Conservation (phyloP, 92 coral and sea anemone species). For the Palythoa grandiflora region DNA sequence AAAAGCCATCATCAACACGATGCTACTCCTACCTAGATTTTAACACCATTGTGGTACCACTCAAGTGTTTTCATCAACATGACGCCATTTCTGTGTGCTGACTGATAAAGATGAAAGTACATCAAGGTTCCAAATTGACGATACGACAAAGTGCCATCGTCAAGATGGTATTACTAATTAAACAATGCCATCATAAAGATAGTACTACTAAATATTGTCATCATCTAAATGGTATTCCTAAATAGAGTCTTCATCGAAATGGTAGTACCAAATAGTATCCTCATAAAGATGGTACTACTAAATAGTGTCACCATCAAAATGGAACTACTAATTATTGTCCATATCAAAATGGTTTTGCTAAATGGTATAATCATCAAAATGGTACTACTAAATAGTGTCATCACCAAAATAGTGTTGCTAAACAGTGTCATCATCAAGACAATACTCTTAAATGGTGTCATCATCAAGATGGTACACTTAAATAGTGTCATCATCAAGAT, state of each 20-base stretch:
- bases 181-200: not conserved
- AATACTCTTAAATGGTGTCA: not conserved
- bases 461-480: slow-evolving; percentile 20
- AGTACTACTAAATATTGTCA: too few relatives aligned
- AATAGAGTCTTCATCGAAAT: too few relatives aligned
- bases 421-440: not conserved
- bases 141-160: too few relatives aligned
- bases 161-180: too few relatives aligned
- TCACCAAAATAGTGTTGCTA: too few relatives aligned
- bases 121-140: not conserved
- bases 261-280: too few relatives aligned
- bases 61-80: not conserved
- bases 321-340: not conserved
- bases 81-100: too few relatives aligned
- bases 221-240: too few relatives aligned
- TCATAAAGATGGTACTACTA: too few relatives aligned
- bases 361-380: not conserved
- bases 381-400: not conserved
- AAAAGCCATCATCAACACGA: too few relatives aligned
- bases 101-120: not conserved
- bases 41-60: not conserved
- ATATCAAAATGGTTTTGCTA: too few relatives aligned
- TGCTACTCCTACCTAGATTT: too few relatives aligned
- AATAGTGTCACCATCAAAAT: not conserved
- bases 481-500: slow-evolving; percentile 9